Percentiles rank a stretch among this genome's conserved stretches.
These are phyloP conservation scores for Ophion obscuratus DNA, from an alignment of 2,888 invertebrate genomes.

Conservation along the genomic window DNA sequence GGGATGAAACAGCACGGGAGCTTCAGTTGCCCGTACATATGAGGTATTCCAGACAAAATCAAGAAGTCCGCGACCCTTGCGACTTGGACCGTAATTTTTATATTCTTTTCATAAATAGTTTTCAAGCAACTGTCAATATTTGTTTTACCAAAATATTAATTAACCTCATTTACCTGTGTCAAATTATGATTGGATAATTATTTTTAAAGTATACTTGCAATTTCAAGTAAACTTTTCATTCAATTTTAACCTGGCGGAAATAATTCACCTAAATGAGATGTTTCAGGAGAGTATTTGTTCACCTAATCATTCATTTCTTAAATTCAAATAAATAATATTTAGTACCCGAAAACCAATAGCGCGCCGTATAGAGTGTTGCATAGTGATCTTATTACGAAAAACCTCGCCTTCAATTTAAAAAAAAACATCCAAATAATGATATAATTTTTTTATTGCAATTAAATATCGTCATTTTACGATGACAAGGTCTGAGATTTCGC, in stretches of 20 bases:
- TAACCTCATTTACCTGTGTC: neutral
- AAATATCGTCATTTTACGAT: too few relatives aligned
- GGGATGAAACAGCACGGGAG: neutral
- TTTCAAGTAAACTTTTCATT: neutral
- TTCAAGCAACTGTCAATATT: neutral
- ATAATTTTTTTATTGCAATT: too few relatives aligned
- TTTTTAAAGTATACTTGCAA: neutral
- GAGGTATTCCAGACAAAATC: conserved; percentile 2
- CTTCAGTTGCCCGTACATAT: neutral
- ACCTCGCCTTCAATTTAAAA: too few relatives aligned
- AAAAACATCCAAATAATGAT: too few relatives aligned
- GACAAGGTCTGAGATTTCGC: too few relatives aligned
- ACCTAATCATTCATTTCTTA: neutral
- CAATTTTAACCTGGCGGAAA: neutral
- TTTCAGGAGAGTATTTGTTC: neutral
- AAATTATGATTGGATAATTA: neutral
- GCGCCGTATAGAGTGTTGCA: neutral
- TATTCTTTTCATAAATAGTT: neutral
- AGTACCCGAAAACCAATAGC: neutral
- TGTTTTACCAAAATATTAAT: neutral
- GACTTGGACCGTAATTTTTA: neutral
- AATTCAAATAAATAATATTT: neutral
- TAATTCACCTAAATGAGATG: neutral
- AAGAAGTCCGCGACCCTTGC: neutral
- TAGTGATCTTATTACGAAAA: too few relatives aligned